These are phyloP conservation scores for Meriones unguiculatus DNA, from an alignment of 2,113 vertebrate species.

Conservation along the genomic window DNA sequence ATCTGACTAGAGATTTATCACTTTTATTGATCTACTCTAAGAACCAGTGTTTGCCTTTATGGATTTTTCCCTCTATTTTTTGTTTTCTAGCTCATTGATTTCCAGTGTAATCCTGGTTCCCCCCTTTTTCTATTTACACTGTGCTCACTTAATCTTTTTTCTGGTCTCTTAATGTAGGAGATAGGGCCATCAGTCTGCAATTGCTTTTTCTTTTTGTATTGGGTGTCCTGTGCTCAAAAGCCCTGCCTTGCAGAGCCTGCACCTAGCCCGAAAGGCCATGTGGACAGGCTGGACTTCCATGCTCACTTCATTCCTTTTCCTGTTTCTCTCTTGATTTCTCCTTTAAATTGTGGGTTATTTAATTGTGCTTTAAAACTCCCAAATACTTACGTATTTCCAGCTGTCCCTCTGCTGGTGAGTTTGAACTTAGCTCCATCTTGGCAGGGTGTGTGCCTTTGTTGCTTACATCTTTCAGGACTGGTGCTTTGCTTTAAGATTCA, in stretches of 20 bases:
- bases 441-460: too few species aligned
- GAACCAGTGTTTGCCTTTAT: conserved; percentile 15
- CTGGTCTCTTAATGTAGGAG: neutral
- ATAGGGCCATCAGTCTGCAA: neutral
- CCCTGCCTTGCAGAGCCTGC: accelerated
- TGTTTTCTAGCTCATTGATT: neutral
- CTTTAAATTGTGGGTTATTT: neutral
- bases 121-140: neutral
- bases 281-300: neutral
- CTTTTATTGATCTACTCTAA: neutral
- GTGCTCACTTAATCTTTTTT: neutral
- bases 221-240: accelerated
- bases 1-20: neutral
- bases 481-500: neutral
- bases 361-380: neutral
- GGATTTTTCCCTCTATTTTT: neutral
- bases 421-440: neutral
- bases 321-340: neutral
- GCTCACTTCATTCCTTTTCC: neutral
- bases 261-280: neutral
- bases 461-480: neutral
- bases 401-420: neutral
- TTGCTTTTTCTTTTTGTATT: neutral
- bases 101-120: neutral
- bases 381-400: neutral